A percentile compares a stretch with the other conserved stretches of the same genome.
Evolutionary conservation across 1,140 invertebrate genomes (phyloP).

Genomic region (Trichogramma pretiosum): DNA sequence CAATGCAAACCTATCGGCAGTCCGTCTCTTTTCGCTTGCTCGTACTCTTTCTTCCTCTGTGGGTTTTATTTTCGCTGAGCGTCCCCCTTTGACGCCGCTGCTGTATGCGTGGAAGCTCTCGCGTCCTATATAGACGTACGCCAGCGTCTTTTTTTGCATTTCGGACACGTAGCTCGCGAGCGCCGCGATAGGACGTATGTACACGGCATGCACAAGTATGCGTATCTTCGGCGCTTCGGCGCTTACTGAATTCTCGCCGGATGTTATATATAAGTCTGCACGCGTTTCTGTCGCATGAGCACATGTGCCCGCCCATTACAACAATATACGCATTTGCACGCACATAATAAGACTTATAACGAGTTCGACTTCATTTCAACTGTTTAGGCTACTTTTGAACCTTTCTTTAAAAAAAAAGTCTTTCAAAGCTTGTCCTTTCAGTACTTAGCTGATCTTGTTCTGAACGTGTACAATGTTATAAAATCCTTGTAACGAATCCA

Average conservation of each 20-base stretch:
- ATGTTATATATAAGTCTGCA: neutral
- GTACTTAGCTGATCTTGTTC: too few species aligned
- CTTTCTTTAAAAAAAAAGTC: too few species aligned
- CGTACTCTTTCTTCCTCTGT: conserved; percentile 5
- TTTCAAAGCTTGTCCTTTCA: too few species aligned
- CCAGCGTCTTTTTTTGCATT: conserved; percentile 3
- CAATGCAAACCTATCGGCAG: conserved; percentile 33
- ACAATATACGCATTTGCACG: too few species aligned
- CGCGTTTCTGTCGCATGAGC: conserved; percentile 2
- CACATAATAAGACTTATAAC: too few species aligned
- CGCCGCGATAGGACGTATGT: neutral
- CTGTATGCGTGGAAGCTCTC: too few species aligned
- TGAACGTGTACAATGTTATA: too few species aligned
- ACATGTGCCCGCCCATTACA: neutral
- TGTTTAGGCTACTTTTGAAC: too few species aligned
- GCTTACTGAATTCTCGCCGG: conserved; percentile 1
- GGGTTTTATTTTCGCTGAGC: neutral
- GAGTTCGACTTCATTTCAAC: too few species aligned
- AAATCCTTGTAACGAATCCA: too few species aligned
- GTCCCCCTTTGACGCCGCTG: neutral
- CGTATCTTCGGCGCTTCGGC: neutral
- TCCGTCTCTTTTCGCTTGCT: neutral
- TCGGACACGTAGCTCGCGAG: neutral
- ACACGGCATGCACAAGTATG: neutral
- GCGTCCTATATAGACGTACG: too few species aligned